Conservation (phyloP, 2,797 vertebrate species). For the Atherinosoma microstoma region DNA sequence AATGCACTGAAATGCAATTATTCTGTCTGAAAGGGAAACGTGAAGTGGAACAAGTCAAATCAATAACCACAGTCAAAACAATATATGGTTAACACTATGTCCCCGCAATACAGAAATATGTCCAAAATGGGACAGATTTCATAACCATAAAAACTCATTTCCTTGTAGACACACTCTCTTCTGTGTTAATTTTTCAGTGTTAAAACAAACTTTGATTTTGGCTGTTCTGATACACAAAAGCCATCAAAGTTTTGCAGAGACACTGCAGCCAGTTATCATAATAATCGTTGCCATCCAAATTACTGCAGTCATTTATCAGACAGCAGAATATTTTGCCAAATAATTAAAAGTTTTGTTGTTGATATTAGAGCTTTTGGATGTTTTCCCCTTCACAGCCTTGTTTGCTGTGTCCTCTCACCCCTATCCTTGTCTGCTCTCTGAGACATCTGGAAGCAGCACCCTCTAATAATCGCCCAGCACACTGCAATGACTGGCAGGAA, state of each 20-base stretch:
- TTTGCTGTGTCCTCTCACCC: neutral
- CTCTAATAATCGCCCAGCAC: conserved; percentile 65
- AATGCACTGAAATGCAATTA: neutral
- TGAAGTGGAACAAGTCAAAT: no score
- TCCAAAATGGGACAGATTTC: neutral
- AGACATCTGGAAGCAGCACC: conserved; percentile 69
- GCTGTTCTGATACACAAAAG: neutral
- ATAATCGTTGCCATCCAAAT: conserved; percentile 6
- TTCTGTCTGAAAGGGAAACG: neutral
- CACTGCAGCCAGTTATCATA: neutral
- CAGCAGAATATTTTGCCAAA: neutral
- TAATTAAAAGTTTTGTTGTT: conserved; percentile 9
- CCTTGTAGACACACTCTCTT: neutral
- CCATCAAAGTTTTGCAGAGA: neutral
- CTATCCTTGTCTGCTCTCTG: neutral
- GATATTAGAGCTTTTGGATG: conserved; percentile 7
- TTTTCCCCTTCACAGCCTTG: neutral
- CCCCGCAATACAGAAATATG: neutral
- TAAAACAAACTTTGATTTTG: neutral
- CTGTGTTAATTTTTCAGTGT: neutral
- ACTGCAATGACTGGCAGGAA: conserved; percentile 51
- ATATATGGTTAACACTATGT: no score
- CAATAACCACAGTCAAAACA: no score
- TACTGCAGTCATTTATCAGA: conserved; percentile 9
- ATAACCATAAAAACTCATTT: neutral